phyloP scores from a whole-genome alignment of 2,888 invertebrate genomes.

The Plemyria rubiginata region DNA sequence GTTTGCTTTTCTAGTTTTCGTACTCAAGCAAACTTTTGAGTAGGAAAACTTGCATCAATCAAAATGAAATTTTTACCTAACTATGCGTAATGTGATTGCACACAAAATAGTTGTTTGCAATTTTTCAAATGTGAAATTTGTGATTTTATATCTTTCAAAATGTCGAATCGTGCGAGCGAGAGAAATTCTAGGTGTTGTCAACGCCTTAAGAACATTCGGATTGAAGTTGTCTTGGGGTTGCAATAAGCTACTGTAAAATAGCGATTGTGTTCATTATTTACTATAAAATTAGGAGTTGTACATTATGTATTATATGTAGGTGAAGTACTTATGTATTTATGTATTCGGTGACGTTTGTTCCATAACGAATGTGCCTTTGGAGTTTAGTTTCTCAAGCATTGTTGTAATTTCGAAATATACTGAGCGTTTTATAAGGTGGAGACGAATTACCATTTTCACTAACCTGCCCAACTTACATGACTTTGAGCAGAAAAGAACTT shows the following conservation, averaged over 20 bases:
- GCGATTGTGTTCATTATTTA: constrained; percentile 78
- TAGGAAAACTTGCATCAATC: too few species aligned
- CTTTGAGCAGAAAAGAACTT: too few species aligned
- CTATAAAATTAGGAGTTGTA: constrained; percentile 64
- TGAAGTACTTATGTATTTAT: constrained; percentile 34
- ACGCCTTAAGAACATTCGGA: too few species aligned
- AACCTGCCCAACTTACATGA: constrained; percentile 2
- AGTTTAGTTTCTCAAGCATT: constrained; percentile 19
- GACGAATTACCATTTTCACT: neutral
- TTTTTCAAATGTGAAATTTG: too few species aligned
- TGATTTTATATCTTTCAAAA: too few species aligned
- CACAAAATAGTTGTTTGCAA: too few species aligned
- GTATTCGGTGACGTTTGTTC: constrained; percentile 17
- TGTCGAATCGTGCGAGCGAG: too few species aligned
- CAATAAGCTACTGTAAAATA: constrained; percentile 59
- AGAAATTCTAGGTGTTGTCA: too few species aligned
- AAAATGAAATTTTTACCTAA: too few species aligned
- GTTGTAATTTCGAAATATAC: constrained; percentile 17
- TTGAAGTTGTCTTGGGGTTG: constrained; percentile 39
- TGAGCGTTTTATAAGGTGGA: neutral
- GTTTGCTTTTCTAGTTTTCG: too few species aligned
- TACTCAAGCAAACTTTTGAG: too few species aligned
- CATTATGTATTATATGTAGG: constrained; percentile 63
- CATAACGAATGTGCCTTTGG: constrained; percentile 31
- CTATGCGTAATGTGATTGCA: too few species aligned